Evolutionary conservation across 2,888 invertebrate species (phyloP).

Genomic region (Drosophila imparisetae): DNA sequence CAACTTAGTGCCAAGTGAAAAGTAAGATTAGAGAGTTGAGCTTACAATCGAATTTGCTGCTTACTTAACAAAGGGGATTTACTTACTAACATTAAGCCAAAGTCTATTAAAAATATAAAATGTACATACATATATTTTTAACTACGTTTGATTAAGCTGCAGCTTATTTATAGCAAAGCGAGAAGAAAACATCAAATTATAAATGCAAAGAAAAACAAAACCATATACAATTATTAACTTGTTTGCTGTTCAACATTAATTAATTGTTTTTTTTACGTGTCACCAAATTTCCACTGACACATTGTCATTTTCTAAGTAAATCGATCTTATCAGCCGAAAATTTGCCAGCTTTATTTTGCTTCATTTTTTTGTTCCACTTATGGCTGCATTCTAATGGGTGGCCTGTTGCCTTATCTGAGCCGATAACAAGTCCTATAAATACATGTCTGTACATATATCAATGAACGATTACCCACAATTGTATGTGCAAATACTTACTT

Average conservation of each 20-base stretch:
- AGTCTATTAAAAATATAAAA: background rate
- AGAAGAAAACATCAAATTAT: background rate
- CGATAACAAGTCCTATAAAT: constrained; percentile 45
- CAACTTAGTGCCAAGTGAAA: constrained; percentile 30
- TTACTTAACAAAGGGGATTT: background rate
- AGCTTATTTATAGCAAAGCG: background rate
- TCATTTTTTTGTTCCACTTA: background rate
- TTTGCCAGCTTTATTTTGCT: constrained; percentile 10
- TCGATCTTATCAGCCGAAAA: constrained; percentile 36
- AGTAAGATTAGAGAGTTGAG: constrained; percentile 44
- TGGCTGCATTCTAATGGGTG: constrained; percentile 25
- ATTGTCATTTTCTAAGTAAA: constrained; percentile 38
- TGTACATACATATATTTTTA: background rate
- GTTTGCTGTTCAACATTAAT: background rate
- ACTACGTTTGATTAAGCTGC: background rate
- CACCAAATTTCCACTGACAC: constrained; percentile 2
- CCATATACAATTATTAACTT: background rate
- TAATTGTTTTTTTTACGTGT: background rate
- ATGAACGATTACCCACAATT: constrained; percentile 42
- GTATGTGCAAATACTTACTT: constrained; percentile 17
- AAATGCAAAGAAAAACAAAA: background rate
- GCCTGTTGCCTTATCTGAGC: constrained; percentile 43
- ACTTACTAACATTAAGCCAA: background rate
- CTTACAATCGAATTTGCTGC: constrained; percentile 20
- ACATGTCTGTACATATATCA: constrained; percentile 13